Conservation (phyloP, 2,797 vertebrate species). For the Intellagama lesueurii region DNA sequence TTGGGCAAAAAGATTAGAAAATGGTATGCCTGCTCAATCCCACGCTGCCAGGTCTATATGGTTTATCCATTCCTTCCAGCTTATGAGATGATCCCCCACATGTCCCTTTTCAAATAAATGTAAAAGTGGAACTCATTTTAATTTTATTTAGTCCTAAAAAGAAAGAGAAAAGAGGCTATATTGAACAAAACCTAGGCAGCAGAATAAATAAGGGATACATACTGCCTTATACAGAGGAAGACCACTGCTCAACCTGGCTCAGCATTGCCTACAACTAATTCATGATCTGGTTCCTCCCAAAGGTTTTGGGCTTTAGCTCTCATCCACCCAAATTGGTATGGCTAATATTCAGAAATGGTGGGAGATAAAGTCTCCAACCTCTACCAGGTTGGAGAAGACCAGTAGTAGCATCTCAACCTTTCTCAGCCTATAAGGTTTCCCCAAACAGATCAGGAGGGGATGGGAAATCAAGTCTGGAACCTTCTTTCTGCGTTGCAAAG, state of each 20-base stretch:
- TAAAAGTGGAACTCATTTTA: too few relatives aligned
- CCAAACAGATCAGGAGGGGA: too few relatives aligned
- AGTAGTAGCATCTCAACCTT: neutral
- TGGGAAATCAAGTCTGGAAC: neutral
- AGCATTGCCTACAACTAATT: neutral
- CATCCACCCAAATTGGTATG: neutral
- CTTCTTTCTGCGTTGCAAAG: neutral
- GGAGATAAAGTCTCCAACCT: neutral
- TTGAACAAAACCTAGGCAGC: neutral
- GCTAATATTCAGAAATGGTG: neutral
- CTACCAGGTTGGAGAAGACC: neutral
- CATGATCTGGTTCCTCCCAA: neutral
- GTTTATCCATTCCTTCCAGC: neutral
- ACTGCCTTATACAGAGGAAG: neutral
- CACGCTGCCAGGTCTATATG: slow-evolving; percentile 1
- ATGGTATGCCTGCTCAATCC: neutral
- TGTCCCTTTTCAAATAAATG: neutral
- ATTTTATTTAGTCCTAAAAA: too few relatives aligned
- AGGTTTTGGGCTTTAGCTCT: neutral
- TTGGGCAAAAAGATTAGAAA: slow-evolving; percentile 1
- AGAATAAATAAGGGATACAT: neutral
- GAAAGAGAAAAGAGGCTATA: neutral
- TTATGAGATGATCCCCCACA: neutral
- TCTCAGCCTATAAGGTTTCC: neutral
- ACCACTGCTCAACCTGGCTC: neutral